Evolutionary conservation across 2,113 vertebrate genomes (phyloP), one percentile per base, ranked within the genome.

Genomic region (Phalacrocorax pelagicus): DNA sequence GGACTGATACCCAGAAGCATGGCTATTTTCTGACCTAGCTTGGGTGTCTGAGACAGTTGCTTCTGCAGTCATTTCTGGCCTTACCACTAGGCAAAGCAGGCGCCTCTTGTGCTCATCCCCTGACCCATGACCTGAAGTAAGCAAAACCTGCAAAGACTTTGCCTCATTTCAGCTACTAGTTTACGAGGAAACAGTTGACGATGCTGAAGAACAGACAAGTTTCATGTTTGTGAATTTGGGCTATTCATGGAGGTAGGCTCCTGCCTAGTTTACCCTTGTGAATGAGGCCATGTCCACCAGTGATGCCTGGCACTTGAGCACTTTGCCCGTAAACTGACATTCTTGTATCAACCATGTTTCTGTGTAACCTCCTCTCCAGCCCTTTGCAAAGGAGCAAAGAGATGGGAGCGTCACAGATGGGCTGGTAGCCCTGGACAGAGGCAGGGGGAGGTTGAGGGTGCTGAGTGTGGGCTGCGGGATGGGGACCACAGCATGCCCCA

Each of bases 221-320:
- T 84, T 17, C 5, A 2, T 14, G 4, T 19, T 38, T 58, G 40
- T 18, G 51, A 40, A 49, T 74, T 73, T 20, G 42, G 67, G 42
- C 54, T 61, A 20, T 5, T 49, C n/a, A 14, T 7, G 12, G 54
- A 32, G 34, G 21, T 5, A 29, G 23, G 54, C 1, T 0, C 26
- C 42, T 34, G 29, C 15, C 15, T 42, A 11, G 70, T 40, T 44
- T 17, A 24, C 29, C 58, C 34, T 23, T 16, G 26, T 44, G 89
- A 54, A 22, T 52, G 52, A 63, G 24, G n/a, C 26, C 3, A 0
- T 3, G 23, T 3, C 21, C 44, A 61, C n/a, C 57, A 12, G 55
- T 23, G 7, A 9, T 34, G 1, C 1, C 1, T 0, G 12, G 29
- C 6, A 4, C 61, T 11, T 13, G 57, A 29, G 47, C 0, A 0